These are phyloP conservation scores for Dione juno DNA, from an alignment of 2,888 invertebrate species.

Conservation along the genomic window DNA sequence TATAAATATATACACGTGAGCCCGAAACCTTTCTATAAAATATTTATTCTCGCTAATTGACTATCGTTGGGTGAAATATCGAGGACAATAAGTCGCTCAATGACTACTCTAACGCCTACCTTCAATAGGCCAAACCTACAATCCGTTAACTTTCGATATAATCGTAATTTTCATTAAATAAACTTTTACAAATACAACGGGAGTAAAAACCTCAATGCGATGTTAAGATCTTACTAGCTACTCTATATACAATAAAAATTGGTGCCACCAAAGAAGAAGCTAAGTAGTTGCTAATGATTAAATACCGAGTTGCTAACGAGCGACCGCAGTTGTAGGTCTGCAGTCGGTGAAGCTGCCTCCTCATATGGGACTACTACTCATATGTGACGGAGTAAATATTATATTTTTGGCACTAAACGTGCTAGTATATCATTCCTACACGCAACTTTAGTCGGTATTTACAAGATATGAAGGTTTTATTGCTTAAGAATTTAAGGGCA, in stretches of 20 bases:
- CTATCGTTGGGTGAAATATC: conserved; percentile 82
- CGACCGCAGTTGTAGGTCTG: conserved; percentile 38
- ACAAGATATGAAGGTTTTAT: conserved; percentile 72
- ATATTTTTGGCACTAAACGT: conserved; percentile 67
- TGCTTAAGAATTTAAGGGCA: conserved; percentile 58
- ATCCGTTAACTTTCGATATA: conserved; percentile 65
- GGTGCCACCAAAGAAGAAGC: conserved; percentile 55
- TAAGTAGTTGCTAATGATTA: conserved; percentile 24
- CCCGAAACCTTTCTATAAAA: conserved; percentile 70
- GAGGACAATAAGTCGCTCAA: conserved; percentile 69
- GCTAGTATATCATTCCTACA: conserved; percentile 58
- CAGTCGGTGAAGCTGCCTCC: conserved; percentile 29
- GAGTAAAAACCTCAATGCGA: conserved; percentile 75
- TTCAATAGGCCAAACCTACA: conserved; percentile 66
- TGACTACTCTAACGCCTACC: conserved; percentile 69
- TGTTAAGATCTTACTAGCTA: conserved; percentile 70
- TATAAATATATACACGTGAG: conserved; percentile 70
- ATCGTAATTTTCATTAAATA: conserved; percentile 62
- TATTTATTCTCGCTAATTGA: conserved; percentile 81
- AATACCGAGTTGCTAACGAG: conserved; percentile 32
- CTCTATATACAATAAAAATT: conserved; percentile 72
- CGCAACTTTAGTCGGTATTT: conserved; percentile 54
- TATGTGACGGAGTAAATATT: conserved; percentile 55
- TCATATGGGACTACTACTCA: too few relatives aligned
- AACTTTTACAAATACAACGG: conserved; percentile 81